Evolutionary conservation across 1,140 invertebrate species (phyloP), one percentile per base, ranked within the genome.

Genomic region (Drosophila murphyi): DNA sequence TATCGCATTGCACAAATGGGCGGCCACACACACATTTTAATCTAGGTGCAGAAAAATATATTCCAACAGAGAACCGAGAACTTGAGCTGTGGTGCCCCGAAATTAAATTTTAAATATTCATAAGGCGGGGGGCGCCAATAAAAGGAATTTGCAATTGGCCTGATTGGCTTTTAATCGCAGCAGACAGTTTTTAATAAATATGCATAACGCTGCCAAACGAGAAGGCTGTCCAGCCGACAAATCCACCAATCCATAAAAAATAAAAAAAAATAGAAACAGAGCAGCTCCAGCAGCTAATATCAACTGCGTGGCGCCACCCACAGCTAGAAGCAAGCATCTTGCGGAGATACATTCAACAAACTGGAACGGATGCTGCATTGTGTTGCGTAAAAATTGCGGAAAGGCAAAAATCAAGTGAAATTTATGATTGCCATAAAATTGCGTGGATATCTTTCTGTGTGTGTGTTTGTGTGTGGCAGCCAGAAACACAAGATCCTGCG

Each of bases 91-190:
- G 79, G 65, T 64, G 88, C 56, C 56, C 56, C 78, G 83, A 85
- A 88, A 88, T 88, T 88, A 88, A 88, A 88, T 88, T 88, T 88
- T 88, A 88, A 88, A 88, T 88, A 88, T 88, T 88, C 89, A 88
- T 88, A 80, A 89, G 78, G 74, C 47, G 64, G 70, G 65, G 70
- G 70, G 65, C 63, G 62, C 76, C 85, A 88, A 88, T 88, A 88
- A 88, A 88, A 85, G 85, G 83, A 89, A 87, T 87, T 87, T 82
- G 76, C 83, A 87, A 87, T 88, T 88, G 83, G 85, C 82, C 77
- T 80, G 85, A 88, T 88, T 88, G 83, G 85, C 83, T 88, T 88
- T 88, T 88, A 88, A 88, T 88, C 83, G 83, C 85, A 80, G 80
- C 78, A 88, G 83, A 88, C 83, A 89, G 80, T 89, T 88, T 88